Conservation (phyloP, 1,140 invertebrate genomes). For the Holotrichia oblita region DNA sequence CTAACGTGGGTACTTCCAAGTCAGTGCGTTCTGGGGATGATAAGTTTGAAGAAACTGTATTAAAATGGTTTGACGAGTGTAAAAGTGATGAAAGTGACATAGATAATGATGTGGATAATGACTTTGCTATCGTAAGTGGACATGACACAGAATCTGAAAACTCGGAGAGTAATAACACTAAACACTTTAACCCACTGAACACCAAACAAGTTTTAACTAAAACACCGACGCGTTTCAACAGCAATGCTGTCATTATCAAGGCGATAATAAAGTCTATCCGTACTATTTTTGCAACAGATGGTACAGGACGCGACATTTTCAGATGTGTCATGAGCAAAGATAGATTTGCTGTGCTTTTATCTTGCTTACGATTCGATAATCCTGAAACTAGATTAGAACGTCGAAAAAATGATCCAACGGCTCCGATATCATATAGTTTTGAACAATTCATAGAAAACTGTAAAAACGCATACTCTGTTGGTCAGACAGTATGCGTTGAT, state of each 20-base stretch:
- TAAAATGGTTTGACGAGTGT: not conserved
- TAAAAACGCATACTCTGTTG: conserved; percentile 49
- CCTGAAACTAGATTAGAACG: not conserved
- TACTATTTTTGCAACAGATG: conserved; percentile 53
- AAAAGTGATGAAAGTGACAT: not conserved
- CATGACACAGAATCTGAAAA: not conserved
- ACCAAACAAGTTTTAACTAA: too few species aligned
- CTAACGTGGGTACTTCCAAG: not conserved
- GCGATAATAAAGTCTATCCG: conserved; percentile 43
- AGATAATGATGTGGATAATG: not conserved
- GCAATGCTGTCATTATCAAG: too few species aligned
- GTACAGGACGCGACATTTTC: conserved; percentile 53
- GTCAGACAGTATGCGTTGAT: conserved; percentile 55
- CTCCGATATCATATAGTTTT: conserved; percentile 36
- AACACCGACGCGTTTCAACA: too few species aligned
- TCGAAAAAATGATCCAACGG: conserved; percentile 5
- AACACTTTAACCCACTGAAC: too few species aligned
- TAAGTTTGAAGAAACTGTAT: not conserved
- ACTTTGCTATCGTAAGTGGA: not conserved
- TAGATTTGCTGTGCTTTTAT: conserved; percentile 48
- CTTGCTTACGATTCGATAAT: conserved; percentile 53
- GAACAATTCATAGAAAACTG: conserved; percentile 49
- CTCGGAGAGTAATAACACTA: not conserved
- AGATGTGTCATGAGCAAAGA: conserved; percentile 50
- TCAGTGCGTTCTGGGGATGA: not conserved